Evolutionary conservation across 2,797 vertebrate genomes (phyloP), one percentile per base, ranked within the genome.

Genomic region (Tenualosa thibaudeaui): DNA sequence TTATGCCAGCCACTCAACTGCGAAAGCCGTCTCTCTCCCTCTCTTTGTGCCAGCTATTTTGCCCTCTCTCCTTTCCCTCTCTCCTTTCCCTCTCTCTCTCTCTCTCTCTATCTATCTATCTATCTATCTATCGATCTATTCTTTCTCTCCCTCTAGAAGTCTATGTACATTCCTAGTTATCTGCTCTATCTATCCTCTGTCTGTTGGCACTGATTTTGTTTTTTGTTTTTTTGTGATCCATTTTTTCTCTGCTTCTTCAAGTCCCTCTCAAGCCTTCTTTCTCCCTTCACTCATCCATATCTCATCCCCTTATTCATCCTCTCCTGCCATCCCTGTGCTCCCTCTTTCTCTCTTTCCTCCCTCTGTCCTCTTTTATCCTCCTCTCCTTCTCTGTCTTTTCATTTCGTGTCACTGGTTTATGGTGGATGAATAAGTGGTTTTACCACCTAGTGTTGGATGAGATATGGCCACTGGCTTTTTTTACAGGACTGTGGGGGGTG

Each of bases 1-100:
- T 78, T 78, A 78, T 78, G 71, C 37, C 71, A 78, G 71, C 71
- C 71, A 78, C 71, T 78, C 71, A 78, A 78, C 71, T 78, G 71
- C 46, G 71, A 78, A 78, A 78, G 71, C 15, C 43, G 5, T 78
- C 71, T 43, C 19, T 46, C 40, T 37, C 12, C 12, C 65, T 71
- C n/a, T 24, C 62, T 56, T 3, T 56, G 54, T 56, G 54, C 54
- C 17, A 56, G 19, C 54, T 19, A 56, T 71, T 4, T 40, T 1
- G 62, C 68, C 31, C 19, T 46, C 19, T 13, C 19, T 22, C 15
- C 17, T 43, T 17, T 22, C 13, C 15, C 7, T 78, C 71, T 75
- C 2, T 40, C 68, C 17, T 43, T 17, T 22, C 13, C 15, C 7
- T 78, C 71, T 75, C 2, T 40, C 68, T 71, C 1, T 75, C 68